These are phyloP conservation scores for Stenurella melanura DNA, from an alignment of 2,888 invertebrate species.

Conservation along the genomic window DNA sequence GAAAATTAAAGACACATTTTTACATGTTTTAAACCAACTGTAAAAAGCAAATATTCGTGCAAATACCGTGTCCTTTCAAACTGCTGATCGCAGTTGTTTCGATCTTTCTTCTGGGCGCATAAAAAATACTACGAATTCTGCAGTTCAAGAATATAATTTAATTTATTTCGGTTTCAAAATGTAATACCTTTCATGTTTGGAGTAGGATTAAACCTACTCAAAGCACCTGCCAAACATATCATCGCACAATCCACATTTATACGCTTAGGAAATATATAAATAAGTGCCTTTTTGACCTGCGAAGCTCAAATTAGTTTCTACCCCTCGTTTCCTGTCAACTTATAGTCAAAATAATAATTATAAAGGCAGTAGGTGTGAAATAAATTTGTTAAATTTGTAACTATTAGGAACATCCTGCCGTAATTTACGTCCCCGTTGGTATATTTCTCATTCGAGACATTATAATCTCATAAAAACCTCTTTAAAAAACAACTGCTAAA, in stretches of 20 bases:
- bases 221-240: conserved; percentile 49
- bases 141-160: background rate
- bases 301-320: conserved; percentile 52
- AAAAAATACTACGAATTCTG: background rate
- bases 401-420: conserved; percentile 56
- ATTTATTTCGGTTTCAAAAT: background rate
- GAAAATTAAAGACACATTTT: too few relatives aligned
- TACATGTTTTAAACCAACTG: too few relatives aligned
- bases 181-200: background rate
- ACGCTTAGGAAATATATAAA: conserved; percentile 56
- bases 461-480: conserved; percentile 36
- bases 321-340: conserved; percentile 58
- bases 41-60: too few relatives aligned
- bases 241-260: conserved; percentile 46
- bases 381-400: conserved; percentile 54
- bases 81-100: too few relatives aligned
- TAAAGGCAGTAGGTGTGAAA: conserved; percentile 52
- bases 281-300: conserved; percentile 53
- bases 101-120: too few relatives aligned
- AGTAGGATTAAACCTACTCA: background rate
- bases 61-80: too few relatives aligned
- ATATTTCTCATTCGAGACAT: conserved; percentile 25
- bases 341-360: conserved; percentile 55
- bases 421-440: conserved; percentile 30
- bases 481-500: conserved; percentile 41